These are phyloP conservation scores for Margaritifera margaritifera DNA, from an alignment of 2,888 invertebrate species.

Conservation along the genomic window DNA sequence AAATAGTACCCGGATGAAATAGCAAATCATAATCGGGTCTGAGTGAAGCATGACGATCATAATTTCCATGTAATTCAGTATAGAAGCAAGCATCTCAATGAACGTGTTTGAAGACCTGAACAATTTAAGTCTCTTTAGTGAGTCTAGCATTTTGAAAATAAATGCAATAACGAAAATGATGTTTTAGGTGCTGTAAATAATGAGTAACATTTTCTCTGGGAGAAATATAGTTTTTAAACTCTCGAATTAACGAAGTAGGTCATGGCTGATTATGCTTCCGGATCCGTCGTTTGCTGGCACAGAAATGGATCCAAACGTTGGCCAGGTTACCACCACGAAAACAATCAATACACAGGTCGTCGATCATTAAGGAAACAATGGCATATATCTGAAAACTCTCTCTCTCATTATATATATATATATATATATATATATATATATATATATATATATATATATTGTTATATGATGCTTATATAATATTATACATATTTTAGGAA, in stretches of 20 bases:
- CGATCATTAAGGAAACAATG: conserved; percentile 21
- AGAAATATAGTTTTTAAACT: conserved; percentile 44
- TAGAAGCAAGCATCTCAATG: conserved; percentile 44
- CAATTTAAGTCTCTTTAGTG: conserved; percentile 43
- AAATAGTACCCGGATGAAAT: conserved; percentile 43
- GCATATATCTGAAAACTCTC: conserved; percentile 37
- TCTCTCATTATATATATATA: too few relatives aligned
- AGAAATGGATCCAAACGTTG: conserved; percentile 44
- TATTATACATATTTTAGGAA: too few relatives aligned
- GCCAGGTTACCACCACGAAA: conserved; percentile 50
- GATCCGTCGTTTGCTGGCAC: conserved; percentile 36
- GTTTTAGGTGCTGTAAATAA: conserved; percentile 51
- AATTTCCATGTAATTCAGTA: conserved; percentile 53
- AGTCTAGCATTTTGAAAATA: conserved; percentile 42
- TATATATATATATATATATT: too few relatives aligned
- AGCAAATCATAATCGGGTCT: conserved; percentile 41
- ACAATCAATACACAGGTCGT: conserved; percentile 32
- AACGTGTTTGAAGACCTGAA: conserved; percentile 41
- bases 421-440: too few relatives aligned
- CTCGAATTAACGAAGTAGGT: conserved; percentile 43
- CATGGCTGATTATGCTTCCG: conserved; percentile 40
- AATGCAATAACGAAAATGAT: conserved; percentile 49
- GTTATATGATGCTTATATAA: too few relatives aligned
- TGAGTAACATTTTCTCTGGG: conserved; percentile 43
- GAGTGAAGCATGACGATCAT: conserved; percentile 41